Evolutionary conservation across 2,888 invertebrate genomes (phyloP), one percentile per base, ranked within the genome.

Genomic region (Mycogona germanica): DNA sequence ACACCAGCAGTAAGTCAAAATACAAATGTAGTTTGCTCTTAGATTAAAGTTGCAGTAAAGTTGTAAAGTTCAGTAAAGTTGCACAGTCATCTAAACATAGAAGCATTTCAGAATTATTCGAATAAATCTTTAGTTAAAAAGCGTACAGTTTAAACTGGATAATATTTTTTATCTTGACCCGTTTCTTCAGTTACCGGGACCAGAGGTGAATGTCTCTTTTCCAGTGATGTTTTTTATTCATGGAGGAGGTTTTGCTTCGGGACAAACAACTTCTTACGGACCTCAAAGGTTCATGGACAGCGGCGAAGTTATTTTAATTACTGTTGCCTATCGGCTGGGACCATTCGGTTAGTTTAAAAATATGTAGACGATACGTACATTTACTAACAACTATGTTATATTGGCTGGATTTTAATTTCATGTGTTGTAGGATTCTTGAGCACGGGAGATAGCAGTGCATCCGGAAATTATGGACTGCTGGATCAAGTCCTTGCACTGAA

Each of bases 301-400:
- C 60, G 72, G 73, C 60, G 64, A 75, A 19, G 67, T 75, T 6
- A 67, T 75, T 5, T 48, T 75, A 1, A 72, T 76, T 1, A 67
- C 71, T 0, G 63, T 75, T 1, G 71, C 71, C 55, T 75, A 75
- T 61, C 70, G 76, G 1, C 60, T 75, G 44, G 75, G 75, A 28
- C 63, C 72, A 1, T 63, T 75, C 50, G 62, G 53, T 53, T 6
- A 53, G 46, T n/a, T 21, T 2, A 38, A 26, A 35, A 35, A 12
- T 12, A 35, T 26, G 17, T 6, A 14, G 2, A 14, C 5, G 26
- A 45, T 14, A 6, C 6, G 17, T 21, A 7, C n/a, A 1, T 9
- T 46, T 29, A 30, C 2, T 3, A 2, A 4, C 26, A 29, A 2
- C 3, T 2, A 17, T 3, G 2, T 26, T 23, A 14, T n/a, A 23